Base-by-base conservation (phyloP, 2,113 vertebrate genomes). In the Istiophorus platypterus region DNA sequence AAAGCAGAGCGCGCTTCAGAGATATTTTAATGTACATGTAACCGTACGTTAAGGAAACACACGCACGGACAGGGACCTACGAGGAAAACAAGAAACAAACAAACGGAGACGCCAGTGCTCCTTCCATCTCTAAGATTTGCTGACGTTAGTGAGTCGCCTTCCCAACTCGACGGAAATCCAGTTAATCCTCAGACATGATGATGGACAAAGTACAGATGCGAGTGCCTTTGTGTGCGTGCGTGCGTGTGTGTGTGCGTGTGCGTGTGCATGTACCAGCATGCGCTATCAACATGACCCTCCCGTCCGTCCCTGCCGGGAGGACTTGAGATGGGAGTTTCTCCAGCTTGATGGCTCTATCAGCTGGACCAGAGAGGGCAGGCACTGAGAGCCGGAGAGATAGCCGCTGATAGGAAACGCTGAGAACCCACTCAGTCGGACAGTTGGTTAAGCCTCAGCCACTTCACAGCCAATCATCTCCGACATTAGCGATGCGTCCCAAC, bases 381-480 rank as follows among this genome's bases (percentile, higher is more conserved):
- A 37, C 54, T 76, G 84, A 84, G 66, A 84, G 86, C 51, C 45
- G 7, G 67, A 81, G 85, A 91, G 88, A 91, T 91, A 78, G 52
- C 64, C 29, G 72, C 69, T 42, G 86, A 92, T 88, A 88, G 15
- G 27, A 76, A 84, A 61, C 42, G 78, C 82, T 57, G 76, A 88
- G 87, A 88, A 72, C 10, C 54, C 71, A 67, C 76, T 49, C 83
- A 80, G 84, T 68, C 75, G 56, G 66, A 67, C 59, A 14, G 75
- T 54, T 57, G 66, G 45, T 72, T 61, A 66, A 66, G 61, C 66
- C 71, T 62, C 65, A 62, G 88, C 82, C 66, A 67, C 77, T 80
- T 64, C 82, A 78, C 74, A 67, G 58, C 68, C 72, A 27, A 66
- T 86, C 73, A 78, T 86, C 85, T n/a, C 65, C 13, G 42, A 76